Conservation (phyloP, 2,797 vertebrate genomes). For the Clarias fuscus region DNA sequence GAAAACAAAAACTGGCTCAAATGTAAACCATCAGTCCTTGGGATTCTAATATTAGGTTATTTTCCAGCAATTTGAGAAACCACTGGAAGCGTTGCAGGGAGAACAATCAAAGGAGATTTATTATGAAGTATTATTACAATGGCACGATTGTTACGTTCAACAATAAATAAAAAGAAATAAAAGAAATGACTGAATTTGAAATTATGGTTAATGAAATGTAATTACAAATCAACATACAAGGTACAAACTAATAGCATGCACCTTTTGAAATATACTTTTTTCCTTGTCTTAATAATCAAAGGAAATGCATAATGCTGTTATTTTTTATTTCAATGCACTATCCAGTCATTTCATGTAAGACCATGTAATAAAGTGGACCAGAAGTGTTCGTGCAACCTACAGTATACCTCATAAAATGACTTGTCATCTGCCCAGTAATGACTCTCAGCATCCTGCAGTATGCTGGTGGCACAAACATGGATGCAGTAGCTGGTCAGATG, state of each 20-base stretch:
- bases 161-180: neutral
- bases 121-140: neutral
- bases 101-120: neutral
- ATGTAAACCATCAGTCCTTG: conserved; percentile 1
- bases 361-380: neutral
- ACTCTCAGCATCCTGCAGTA: conserved; percentile 93
- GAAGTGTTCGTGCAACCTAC: conserved; percentile 42
- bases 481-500: conserved; percentile 88
- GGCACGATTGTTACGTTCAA: neutral
- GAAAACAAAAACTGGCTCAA: neutral
- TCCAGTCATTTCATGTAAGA: neutral
- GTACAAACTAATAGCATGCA: too few relatives aligned
- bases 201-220: neutral
- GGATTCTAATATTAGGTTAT: neutral
- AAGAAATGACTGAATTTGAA: neutral
- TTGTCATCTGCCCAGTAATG: conserved; percentile 92
- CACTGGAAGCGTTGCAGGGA: neutral
- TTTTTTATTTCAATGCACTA: neutral
- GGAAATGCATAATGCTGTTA: neutral
- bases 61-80: conserved; percentile 1
- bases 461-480: conserved; percentile 84
- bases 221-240: neutral
- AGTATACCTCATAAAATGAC: conserved; percentile 96
- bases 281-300: neutral
- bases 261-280: too few relatives aligned